Evolutionary conservation across 2,113 vertebrate genomes (phyloP).

Genomic region (Pomatorhinus ruficollis): DNA sequence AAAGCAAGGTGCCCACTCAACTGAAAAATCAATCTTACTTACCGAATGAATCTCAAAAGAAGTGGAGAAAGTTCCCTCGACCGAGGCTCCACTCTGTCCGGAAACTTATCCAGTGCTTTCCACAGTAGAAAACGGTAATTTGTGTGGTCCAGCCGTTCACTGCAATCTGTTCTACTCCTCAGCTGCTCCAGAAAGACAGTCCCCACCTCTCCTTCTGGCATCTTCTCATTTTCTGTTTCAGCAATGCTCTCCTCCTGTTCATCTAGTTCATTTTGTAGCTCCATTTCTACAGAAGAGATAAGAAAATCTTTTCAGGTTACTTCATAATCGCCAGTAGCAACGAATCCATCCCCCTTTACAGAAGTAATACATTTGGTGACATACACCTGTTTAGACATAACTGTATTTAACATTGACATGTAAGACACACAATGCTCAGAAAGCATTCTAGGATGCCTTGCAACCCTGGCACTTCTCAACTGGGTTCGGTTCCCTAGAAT

Average conservation of each 20-base stretch:
- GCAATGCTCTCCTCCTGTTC: neutral
- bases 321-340: neutral
- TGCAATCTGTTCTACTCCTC: constrained; percentile 61
- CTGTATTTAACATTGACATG: neutral
- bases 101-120: constrained; percentile 86
- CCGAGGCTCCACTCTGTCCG: constrained; percentile 89
- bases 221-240: constrained; percentile 69
- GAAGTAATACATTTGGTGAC: neutral
- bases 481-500: neutral
- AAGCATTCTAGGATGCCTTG: neutral
- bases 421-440: neutral
- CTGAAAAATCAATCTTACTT: constrained; percentile 18
- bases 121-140: constrained; percentile 93
- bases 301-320: neutral
- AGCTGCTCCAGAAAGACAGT: constrained; percentile 82
- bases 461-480: neutral
- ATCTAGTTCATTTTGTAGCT: constrained; percentile 74
- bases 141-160: constrained; percentile 85
- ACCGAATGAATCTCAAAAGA: constrained; percentile 93
- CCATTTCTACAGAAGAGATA: constrained; percentile 78
- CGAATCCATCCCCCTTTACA: neutral
- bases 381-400: neutral
- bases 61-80: constrained; percentile 91
- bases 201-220: constrained; percentile 74
- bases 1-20: neutral